These are phyloP conservation scores for Ataeniobius toweri DNA, from an alignment of 2,797 vertebrate genomes.

Conservation along the genomic window DNA sequence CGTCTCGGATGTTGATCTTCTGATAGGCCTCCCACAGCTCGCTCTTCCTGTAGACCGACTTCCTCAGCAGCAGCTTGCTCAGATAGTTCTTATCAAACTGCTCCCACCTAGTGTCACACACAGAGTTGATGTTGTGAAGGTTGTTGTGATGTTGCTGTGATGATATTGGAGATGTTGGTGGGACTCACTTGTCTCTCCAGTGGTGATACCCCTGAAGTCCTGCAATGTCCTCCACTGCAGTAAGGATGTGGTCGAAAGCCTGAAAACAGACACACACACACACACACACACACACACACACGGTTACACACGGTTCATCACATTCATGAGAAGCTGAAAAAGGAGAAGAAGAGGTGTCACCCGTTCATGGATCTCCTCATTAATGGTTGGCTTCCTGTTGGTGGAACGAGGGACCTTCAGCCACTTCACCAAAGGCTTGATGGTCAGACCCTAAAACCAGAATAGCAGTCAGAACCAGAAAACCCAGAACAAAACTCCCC, in stretches of 20 bases:
- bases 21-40: conserved; percentile 98
- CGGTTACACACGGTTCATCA: no score
- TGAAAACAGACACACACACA: conserved; percentile 26
- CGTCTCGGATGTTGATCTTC: conserved; percentile 96
- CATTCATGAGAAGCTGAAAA: neutral
- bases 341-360: conserved; percentile 67
- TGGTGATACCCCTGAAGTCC: conserved; percentile 95
- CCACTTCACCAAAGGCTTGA: conserved; percentile 95
- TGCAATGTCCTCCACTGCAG: conserved; percentile 95
- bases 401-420: conserved; percentile 94
- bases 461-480: neutral
- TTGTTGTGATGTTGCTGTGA: neutral
- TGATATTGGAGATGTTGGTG: neutral
- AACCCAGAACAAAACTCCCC: neutral
- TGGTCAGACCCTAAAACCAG: conserved; percentile 88
- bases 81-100: conserved; percentile 98
- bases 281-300: neutral
- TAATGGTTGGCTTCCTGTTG: conserved; percentile 93
- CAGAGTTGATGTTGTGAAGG: neutral
- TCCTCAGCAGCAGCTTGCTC: conserved; percentile 92
- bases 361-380: conserved; percentile 94
- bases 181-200: conserved; percentile 95
- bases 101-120: conserved; percentile 85
- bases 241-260: conserved; percentile 97
- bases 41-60: conserved; percentile 92